Percentiles rank a stretch among this genome's conserved stretches.
Conservation (phyloP, 1,140 invertebrate species). For the Augochlora pura region DNA sequence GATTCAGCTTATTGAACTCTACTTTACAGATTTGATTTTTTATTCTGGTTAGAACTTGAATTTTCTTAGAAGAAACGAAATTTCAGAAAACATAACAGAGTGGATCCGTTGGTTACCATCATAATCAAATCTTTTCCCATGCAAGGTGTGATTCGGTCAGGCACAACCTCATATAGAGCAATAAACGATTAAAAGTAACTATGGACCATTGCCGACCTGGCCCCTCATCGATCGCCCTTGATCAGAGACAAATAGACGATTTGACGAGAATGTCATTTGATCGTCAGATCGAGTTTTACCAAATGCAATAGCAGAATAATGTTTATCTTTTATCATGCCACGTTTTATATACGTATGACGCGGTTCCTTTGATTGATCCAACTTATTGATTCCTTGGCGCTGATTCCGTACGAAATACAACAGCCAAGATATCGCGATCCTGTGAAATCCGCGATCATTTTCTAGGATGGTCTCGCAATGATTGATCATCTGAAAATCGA, state of each 20-base stretch:
- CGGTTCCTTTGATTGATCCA: neutral
- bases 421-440: neutral
- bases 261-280: no score
- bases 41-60: no score
- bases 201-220: conserved; percentile 33
- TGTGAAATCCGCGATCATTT: neutral
- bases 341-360: no score
- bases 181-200: conserved; percentile 6
- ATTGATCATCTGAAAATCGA: neutral
- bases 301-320: neutral
- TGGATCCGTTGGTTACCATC: no score
- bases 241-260: no score
- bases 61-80: no score
- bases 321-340: neutral
- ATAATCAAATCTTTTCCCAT: neutral
- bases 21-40: no score
- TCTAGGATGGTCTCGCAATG: neutral
- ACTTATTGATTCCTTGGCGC: no score
- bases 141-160: neutral
- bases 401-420: neutral
- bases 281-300: neutral
- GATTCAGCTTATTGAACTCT: no score
- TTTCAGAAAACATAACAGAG: no score
- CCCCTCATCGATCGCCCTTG: conserved; percentile 28
- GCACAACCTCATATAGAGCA: neutral